Evolutionary conservation across 2,888 invertebrate genomes (phyloP), one percentile per base, ranked within the genome.

Genomic region (Trissolcus brochymenae): DNA sequence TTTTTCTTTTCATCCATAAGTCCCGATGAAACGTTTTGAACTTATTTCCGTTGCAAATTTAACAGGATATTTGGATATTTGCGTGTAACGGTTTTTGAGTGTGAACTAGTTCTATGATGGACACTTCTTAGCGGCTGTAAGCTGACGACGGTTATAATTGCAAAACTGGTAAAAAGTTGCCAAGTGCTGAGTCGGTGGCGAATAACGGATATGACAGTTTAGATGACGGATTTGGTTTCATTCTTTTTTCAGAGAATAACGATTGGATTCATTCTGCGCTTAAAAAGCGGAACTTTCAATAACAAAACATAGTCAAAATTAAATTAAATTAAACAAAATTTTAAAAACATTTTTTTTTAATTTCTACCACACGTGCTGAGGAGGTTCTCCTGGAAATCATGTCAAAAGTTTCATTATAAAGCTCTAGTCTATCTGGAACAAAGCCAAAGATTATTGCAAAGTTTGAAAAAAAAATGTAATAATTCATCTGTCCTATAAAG

Each of bases 31-130:
- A 43, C 35, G 35, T 19, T 40, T 4, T 1, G 25, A 54, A 7
- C 40, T 56, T 19, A 50, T 75, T 71, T 67, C 62, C 71, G 57
- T 71, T 76, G 49, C 41, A 57, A 67, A 57, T 71, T 76, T 71
- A 66, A 76, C 56, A 51, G 57, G 76, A 76, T 70, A 66, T 66
- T 53, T 29, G 21, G 29, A 46, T 64, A 70, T 70, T 49, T 54
- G 11, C 19, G 35, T 50, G 35, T 67, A 72, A 72, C 67, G 70
- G 64, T 57, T 62, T 59, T 72, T 7, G 40, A 67, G 49, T 51
- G 62, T 77, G 68, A 72, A 77, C 76, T 72, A 77, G 76, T 77
- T 72, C 35, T 62, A 17, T 16, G 54, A 67, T 62, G 11, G 56
- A 62, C 40, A 51, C 11, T 51, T 14, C 57, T 61, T 61, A 66